These are phyloP conservation scores for Anastrepha ludens DNA, from an alignment of 1,140 invertebrate species.

Conservation along the genomic window DNA sequence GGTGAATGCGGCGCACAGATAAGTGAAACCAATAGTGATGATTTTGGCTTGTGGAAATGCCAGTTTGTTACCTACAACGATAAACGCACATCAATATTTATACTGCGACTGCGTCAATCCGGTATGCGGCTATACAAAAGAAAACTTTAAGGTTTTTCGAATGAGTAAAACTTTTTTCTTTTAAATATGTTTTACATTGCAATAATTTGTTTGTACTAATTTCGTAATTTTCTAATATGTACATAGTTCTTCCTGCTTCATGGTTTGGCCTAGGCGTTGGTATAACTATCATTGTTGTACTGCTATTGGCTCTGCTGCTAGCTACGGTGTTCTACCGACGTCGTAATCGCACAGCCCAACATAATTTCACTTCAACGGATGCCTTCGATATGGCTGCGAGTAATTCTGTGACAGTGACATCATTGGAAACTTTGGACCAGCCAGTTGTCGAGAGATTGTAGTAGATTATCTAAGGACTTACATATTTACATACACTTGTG, in stretches of 20 bases:
- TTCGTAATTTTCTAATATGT: neutral
- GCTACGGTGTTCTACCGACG: slow-evolving; percentile 56
- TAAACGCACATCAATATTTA: slow-evolving; percentile 49
- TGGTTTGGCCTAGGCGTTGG: slow-evolving; percentile 55
- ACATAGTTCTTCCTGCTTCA: slow-evolving; percentile 44
- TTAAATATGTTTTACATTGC: neutral
- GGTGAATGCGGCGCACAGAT: slow-evolving; percentile 58
- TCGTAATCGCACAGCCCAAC: slow-evolving; percentile 53
- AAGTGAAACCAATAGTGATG: slow-evolving; percentile 43
- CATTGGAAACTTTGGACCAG: neutral
- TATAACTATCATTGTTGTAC: slow-evolving; percentile 55
- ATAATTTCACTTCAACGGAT: slow-evolving; percentile 56
- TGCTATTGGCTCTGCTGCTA: slow-evolving; percentile 53
- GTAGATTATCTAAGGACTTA: no score
- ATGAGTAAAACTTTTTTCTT: neutral
- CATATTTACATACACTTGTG: no score
- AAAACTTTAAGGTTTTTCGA: slow-evolving; percentile 56
- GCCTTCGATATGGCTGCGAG: slow-evolving; percentile 15
- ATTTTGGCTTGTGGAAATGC: slow-evolving; percentile 58
- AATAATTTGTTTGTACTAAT: neutral
- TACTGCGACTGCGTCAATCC: slow-evolving; percentile 54
- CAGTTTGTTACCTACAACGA: slow-evolving; percentile 52
- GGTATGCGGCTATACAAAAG: slow-evolving; percentile 58
- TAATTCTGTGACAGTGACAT: neutral
- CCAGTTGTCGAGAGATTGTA: slow-evolving; percentile 1